Conservation (phyloP, 2,113 vertebrate species). For the Nerophis lumbriciformis region DNA sequence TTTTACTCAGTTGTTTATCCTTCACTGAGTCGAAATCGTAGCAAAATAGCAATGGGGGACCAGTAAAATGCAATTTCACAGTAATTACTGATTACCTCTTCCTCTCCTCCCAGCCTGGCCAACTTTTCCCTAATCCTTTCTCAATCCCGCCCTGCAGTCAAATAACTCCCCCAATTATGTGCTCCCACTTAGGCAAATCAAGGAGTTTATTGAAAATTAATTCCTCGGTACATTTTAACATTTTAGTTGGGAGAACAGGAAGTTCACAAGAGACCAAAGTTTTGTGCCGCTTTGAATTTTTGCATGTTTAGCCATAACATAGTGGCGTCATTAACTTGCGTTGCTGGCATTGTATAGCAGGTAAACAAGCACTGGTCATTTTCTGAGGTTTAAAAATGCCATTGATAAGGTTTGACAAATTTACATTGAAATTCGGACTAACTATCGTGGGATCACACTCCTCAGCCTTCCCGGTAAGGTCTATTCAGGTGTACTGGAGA, state of each 20-base stretch:
- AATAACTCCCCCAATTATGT: constrained; percentile 44
- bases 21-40: constrained; percentile 32
- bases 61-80: constrained; percentile 51
- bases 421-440: too few relatives aligned
- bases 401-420: too few relatives aligned
- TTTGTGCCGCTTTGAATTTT: constrained; percentile 20
- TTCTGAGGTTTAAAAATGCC: too few relatives aligned
- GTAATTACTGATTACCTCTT: constrained; percentile 55
- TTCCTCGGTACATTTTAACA: background rate
- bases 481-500: too few relatives aligned
- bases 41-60: constrained; percentile 33
- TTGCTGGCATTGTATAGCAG: too few relatives aligned
- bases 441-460: too few relatives aligned
- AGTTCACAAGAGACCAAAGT: background rate
- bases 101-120: constrained; percentile 28
- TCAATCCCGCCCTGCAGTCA: constrained; percentile 43
- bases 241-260: constrained; percentile 17
- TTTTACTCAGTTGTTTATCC: constrained; percentile 12
- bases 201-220: constrained; percentile 13
- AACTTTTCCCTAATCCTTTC: constrained; percentile 46
- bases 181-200: constrained; percentile 18
- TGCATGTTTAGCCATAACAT: constrained; percentile 8
- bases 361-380: too few relatives aligned
- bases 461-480: too few relatives aligned
- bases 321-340: too few relatives aligned